These are phyloP conservation scores for Cnemophilus loriae DNA, from an alignment of 2,113 vertebrate genomes.

Conservation along the genomic window DNA sequence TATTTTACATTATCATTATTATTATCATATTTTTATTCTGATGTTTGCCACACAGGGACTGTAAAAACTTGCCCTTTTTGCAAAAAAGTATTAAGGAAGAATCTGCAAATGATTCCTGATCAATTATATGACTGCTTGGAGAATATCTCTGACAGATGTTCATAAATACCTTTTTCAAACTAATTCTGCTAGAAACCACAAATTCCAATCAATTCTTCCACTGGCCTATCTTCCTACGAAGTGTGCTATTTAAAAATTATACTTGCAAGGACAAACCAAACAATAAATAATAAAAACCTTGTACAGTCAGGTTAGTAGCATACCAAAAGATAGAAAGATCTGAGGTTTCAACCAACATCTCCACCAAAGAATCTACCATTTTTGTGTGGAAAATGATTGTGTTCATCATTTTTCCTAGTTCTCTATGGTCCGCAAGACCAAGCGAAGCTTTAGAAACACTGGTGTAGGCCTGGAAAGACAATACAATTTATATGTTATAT, in stretches of 20 bases:
- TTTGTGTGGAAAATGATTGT: conserved; percentile 99
- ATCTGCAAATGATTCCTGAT: background rate
- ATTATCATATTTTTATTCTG: background rate
- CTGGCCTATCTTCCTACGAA: background rate
- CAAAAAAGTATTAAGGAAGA: background rate
- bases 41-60: fast-evolving
- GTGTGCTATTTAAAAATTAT: background rate
- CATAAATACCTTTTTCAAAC: background rate
- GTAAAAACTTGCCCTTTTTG: background rate
- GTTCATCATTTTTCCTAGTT: conserved; percentile 99
- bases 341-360: conserved; percentile 98
- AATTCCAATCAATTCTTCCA: background rate
- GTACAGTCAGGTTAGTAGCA: conserved; percentile 16
- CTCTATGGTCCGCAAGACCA: conserved; percentile 91
- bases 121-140: background rate
- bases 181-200: background rate
- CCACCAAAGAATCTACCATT: conserved; percentile 99
- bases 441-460: conserved; percentile 97
- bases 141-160: background rate
- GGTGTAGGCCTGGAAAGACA: conserved; percentile 86
- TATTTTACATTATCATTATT: background rate
- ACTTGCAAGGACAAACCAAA: background rate
- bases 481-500: background rate
- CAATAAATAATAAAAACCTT: background rate
- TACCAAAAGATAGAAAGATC: conserved; percentile 99